These are phyloP conservation scores for Halyomorpha halys DNA, from an alignment of 1,140 invertebrate genomes.

Conservation along the genomic window DNA sequence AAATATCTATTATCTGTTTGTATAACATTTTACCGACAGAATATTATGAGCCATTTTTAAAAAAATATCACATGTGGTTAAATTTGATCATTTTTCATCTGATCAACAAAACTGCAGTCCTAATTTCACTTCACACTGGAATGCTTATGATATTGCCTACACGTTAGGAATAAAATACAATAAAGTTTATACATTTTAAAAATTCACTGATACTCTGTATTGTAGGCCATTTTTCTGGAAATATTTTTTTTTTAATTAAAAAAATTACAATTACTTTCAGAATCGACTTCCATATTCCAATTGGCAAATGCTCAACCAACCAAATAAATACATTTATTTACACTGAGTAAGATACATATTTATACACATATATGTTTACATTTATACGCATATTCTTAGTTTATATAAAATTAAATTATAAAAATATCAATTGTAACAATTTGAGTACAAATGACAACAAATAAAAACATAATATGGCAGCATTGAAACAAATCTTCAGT, in stretches of 20 bases:
- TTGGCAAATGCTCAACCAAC: not conserved
- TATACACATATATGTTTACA: not conserved
- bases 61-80: conserved; percentile 3
- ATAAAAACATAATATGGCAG: conserved; percentile 11
- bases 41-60: not conserved
- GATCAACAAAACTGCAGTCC: too few species aligned
- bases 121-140: too few species aligned
- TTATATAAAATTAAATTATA: conserved; percentile 16
- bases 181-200: too few species aligned
- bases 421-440: conserved; percentile 18
- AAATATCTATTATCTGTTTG: too few species aligned
- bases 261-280: too few species aligned
- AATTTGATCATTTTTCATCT: not conserved
- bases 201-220: too few species aligned
- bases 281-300: too few species aligned
- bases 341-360: conserved; percentile 8
- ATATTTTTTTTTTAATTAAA: too few species aligned
- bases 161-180: too few species aligned
- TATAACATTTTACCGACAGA: too few species aligned
- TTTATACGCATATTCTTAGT: not conserved
- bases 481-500: not conserved
- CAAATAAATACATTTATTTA: conserved; percentile 11
- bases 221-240: too few species aligned
- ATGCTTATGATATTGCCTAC: too few species aligned
- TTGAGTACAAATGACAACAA: conserved; percentile 3